phyloP scores from a whole-genome alignment of 2,113 vertebrate species.

The Paradisaea rubra region DNA sequence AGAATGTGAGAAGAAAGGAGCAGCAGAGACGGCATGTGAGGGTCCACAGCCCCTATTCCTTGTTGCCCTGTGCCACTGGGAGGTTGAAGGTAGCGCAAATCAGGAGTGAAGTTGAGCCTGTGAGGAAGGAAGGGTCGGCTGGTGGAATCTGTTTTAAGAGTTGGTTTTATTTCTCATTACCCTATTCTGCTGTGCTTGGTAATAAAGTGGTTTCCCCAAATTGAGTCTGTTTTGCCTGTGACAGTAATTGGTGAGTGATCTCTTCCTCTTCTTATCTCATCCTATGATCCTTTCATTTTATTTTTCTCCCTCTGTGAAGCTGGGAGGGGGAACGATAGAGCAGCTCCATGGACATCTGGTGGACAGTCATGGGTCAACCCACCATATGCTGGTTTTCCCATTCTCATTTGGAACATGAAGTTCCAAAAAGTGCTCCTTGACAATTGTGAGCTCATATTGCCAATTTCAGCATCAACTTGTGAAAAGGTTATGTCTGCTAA shows the following conservation, averaged over 20 bases:
- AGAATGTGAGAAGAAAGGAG: neutral
- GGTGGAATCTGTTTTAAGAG: neutral
- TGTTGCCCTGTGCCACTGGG: fast-evolving
- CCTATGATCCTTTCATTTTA: neutral
- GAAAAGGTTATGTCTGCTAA: neutral
- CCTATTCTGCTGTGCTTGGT: neutral
- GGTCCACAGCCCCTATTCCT: fast-evolving
- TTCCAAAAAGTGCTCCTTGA: neutral
- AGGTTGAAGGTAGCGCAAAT: neutral
- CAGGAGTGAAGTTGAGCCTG: neutral
- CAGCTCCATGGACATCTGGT: neutral
- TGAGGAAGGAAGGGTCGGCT: neutral
- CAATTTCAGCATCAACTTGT: neutral
- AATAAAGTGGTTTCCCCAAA: neutral
- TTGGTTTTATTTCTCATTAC: neutral
- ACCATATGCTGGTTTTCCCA: neutral
- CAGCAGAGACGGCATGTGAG: fast-evolving
- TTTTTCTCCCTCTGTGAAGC: neutral
- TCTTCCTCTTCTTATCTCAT: neutral
- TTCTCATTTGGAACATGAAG: neutral
- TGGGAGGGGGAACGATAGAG: neutral
- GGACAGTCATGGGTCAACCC: neutral
- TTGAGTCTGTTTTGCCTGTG: neutral
- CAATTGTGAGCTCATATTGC: neutral
- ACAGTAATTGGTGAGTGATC: neutral